Conservation (phyloP, 2,113 vertebrate genomes). For the Nematolebias whitei region DNA sequence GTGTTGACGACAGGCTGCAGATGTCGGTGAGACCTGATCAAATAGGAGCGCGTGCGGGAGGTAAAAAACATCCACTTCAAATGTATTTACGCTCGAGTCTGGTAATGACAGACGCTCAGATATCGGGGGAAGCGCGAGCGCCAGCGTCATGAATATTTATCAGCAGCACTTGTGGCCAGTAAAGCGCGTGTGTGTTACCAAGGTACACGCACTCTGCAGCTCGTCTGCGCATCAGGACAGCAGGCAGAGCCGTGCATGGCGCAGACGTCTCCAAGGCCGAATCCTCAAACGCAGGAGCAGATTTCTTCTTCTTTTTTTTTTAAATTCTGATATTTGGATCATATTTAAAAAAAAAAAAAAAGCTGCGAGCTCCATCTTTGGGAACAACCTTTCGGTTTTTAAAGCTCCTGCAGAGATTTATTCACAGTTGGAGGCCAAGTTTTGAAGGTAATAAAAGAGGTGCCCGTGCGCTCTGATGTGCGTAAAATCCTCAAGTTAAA, state of each 20-base stretch:
- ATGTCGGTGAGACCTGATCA: conserved; percentile 45
- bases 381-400: background rate
- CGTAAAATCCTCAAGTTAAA: conserved; percentile 45
- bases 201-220: conserved; percentile 49
- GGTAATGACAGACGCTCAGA: conserved; percentile 59
- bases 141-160: conserved; percentile 86
- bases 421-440: background rate
- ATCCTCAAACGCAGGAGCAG: background rate
- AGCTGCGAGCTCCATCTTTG: too few species aligned
- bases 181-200: conserved; percentile 71
- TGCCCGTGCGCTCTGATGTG: background rate
- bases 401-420: background rate
- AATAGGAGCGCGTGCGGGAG: conserved; percentile 31
- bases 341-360: too few species aligned
- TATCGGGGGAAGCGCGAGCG: conserved; percentile 57
- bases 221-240: conserved; percentile 44
- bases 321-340: background rate
- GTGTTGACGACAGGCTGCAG: conserved; percentile 48
- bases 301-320: background rate
- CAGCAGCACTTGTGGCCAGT: conserved; percentile 68
- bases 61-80: conserved; percentile 62
- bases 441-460: background rate
- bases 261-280: background rate
- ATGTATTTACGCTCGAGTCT: conserved; percentile 65
- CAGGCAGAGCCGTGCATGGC: conserved; percentile 10